phyloP scores from a whole-genome alignment of 2,888 invertebrate species.

The Himalopsyche tibetana region DNA sequence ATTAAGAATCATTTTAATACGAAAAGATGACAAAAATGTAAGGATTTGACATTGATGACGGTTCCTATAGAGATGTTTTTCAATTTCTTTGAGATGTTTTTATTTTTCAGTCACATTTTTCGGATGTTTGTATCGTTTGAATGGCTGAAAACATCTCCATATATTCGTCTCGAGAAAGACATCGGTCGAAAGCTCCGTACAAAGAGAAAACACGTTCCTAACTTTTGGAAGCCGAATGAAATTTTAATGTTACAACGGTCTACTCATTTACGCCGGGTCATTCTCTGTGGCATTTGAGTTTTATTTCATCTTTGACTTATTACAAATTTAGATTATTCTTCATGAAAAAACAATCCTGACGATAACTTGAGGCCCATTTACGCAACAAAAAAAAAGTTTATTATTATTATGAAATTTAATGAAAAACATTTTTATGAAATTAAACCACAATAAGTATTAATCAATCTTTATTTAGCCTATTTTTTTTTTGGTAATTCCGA shows the following conservation, averaged over 20 bases:
- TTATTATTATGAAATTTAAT: too few relatives aligned
- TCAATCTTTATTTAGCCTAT: too few relatives aligned
- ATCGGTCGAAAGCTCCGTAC: background rate
- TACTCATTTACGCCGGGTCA: conserved; percentile 8
- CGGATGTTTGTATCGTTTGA: background rate
- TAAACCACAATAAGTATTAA: too few relatives aligned
- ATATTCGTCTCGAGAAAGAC: conserved; percentile 13
- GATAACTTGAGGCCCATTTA: too few relatives aligned
- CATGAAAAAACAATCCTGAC: too few relatives aligned
- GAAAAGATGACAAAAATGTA: conserved; percentile 14
- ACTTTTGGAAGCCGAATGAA: conserved; percentile 40
- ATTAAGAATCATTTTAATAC: conserved; percentile 18
- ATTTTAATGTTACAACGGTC: conserved; percentile 28
- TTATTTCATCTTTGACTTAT: background rate
- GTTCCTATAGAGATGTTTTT: background rate
- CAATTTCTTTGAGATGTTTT: conserved; percentile 22
- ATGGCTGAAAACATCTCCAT: conserved; percentile 17
- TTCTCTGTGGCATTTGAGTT: background rate
- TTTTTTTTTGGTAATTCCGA: too few relatives aligned
- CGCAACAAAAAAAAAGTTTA: too few relatives aligned
- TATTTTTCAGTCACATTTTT: conserved; percentile 22
- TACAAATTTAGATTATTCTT: background rate
- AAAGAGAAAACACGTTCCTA: conserved; percentile 14
- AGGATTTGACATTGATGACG: conserved; percentile 36
- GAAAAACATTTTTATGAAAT: too few relatives aligned